A percentile compares a stretch with the other conserved stretches of the same genome.
phyloP scores from a whole-genome alignment of 1,140 invertebrate species.

The Cyrtorhinus lividipennis region DNA sequence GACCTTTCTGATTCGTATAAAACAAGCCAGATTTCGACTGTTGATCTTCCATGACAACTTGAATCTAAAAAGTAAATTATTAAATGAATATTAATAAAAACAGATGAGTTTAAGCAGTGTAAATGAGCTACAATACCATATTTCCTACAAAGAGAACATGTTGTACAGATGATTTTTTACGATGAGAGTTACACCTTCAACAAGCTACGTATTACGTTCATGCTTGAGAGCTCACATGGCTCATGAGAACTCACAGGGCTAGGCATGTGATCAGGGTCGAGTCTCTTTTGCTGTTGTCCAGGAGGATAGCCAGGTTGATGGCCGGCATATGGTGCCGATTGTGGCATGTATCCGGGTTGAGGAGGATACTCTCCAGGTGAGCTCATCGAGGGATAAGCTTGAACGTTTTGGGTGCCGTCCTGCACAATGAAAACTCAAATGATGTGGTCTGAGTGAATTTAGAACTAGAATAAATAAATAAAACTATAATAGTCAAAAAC shows the following conservation, averaged over 20 bases:
- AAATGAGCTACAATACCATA: too few relatives aligned
- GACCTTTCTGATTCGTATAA: slow-evolving; percentile 66
- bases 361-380: slow-evolving; percentile 21
- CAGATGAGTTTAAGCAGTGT: too few relatives aligned
- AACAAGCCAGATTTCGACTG: slow-evolving; percentile 48
- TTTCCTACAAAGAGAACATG: too few relatives aligned
- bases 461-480: too few relatives aligned
- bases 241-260: slow-evolving; percentile 79
- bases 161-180: too few relatives aligned
- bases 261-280: slow-evolving; percentile 94
- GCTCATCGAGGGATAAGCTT: slow-evolving; percentile 2
- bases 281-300: slow-evolving; percentile 38
- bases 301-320: slow-evolving; percentile 29
- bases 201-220: too few relatives aligned
- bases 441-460: too few relatives aligned
- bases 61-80: slow-evolving; percentile 70
- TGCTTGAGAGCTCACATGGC: too few relatives aligned
- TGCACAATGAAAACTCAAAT: too few relatives aligned
- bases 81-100: too few relatives aligned
- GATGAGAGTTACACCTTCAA: too few relatives aligned
- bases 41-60: slow-evolving; percentile 92
- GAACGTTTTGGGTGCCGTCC: not conserved
- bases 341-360: slow-evolving; percentile 23
- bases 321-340: slow-evolving; percentile 26
- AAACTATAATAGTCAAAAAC: too few relatives aligned